Evolutionary conservation across 1,140 invertebrate genomes (phyloP).

Genomic region (Papilio aristodemus): DNA sequence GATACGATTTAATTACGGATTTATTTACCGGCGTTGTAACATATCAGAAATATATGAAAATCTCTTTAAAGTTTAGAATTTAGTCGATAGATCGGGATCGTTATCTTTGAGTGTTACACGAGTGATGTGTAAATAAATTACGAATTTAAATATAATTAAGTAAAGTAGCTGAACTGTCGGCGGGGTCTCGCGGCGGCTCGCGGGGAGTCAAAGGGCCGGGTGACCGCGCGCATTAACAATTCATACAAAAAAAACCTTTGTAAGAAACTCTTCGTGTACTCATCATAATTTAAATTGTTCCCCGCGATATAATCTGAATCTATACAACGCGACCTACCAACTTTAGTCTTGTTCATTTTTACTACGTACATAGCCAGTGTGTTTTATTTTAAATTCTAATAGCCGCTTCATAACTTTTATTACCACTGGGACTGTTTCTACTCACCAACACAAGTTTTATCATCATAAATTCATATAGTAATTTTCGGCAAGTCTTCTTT

Average conservation of each 20-base stretch:
- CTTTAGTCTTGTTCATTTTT: neutral
- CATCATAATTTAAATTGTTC: constrained; percentile 8
- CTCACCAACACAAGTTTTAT: too few relatives aligned
- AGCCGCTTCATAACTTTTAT: neutral
- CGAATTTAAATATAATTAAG: neutral
- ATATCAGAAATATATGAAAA: neutral
- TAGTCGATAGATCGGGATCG: neutral
- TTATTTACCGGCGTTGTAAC: constrained; percentile 6
- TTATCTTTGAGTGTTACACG: neutral
- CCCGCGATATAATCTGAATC: constrained; percentile 9
- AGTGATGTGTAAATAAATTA: neutral
- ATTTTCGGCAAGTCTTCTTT: neutral
- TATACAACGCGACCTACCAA: neutral
- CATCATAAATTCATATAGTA: too few relatives aligned
- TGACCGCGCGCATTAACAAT: constrained; percentile 26
- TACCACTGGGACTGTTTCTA: too few relatives aligned
- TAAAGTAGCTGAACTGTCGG: neutral
- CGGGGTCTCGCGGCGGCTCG: neutral
- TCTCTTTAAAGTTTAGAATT: neutral
- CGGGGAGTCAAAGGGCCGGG: constrained; percentile 16
- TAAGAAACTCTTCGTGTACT: constrained; percentile 17
- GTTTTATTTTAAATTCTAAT: neutral
- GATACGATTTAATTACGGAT: constrained; percentile 4
- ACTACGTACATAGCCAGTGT: neutral
- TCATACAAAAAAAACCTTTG: constrained; percentile 22